Base-by-base conservation (phyloP, 2,797 vertebrate species). In the Parauchenoglanis punctatus region DNA sequence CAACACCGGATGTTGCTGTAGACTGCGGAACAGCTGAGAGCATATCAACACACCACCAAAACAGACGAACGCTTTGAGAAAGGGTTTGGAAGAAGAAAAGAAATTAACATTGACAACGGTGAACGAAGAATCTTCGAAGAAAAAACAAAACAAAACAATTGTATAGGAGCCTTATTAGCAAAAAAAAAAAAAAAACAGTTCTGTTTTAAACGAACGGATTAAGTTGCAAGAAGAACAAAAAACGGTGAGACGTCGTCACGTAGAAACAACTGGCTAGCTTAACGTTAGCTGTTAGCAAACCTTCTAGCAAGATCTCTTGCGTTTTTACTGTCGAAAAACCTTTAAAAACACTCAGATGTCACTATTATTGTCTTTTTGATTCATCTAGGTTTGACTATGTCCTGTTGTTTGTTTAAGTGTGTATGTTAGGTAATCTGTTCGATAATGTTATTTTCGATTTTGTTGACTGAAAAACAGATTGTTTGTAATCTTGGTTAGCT, bases 1-100 rank as follows among this genome's bases (percentile, higher is more conserved):
- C 52, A 67, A 67, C 83, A 82, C 87, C 88, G 89, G 90, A 90
- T 89, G 90, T 89, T 91, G 90, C 87, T 54, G 81, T 63, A 83
- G 61, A 28, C 88, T 89, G 82, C 73, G 86, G 83, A 90, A 89
- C 87, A 68, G 88, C 85, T 83, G 86, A 80, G 88, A 46, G 85
- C 76, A 81, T 28, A 89, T 72, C 85, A 91, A 89, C 88, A 87
- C n/a, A 84, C 68, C 70, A 86, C 70, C 25, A 31, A 78, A 81
- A 86, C 58, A 73, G 28, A 67, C 18, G 40, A 59, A 58, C 35
- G n/a, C 11, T 61, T 17, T 65, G 15, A 77, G 68, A 77, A 40
- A 46, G 7, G 31, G 54, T 56, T 68, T 28, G 8, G 18, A 5
- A 46, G 3, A 17, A 31, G 23, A 35, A 31, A 31, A 35, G 25